These are phyloP conservation scores for Patella depressa DNA, from an alignment of 2,888 invertebrate genomes.

Conservation along the genomic window DNA sequence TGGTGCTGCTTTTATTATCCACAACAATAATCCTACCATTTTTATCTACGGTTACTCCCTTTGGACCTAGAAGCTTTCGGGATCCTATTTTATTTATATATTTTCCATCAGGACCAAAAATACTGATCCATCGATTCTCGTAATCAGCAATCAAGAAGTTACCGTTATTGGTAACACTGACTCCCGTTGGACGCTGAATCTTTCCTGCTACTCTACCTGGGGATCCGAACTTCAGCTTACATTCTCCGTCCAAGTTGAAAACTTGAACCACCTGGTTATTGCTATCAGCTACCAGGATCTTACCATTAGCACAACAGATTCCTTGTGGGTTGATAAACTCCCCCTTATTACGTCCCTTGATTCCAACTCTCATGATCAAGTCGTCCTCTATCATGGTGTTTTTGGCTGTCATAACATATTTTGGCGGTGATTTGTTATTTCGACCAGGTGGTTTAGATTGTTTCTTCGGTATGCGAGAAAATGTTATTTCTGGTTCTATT, in stretches of 20 bases:
- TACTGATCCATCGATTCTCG: slow-evolving; percentile 74
- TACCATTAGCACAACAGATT: slow-evolving; percentile 70
- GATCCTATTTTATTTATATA: slow-evolving; percentile 73
- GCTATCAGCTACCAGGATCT: slow-evolving; percentile 73
- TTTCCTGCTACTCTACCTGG: slow-evolving; percentile 74
- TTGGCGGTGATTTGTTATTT: too few species aligned
- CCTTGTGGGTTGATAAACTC: slow-evolving; percentile 75
- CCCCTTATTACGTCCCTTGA: slow-evolving; percentile 73
- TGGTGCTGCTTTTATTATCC: slow-evolving; percentile 74
- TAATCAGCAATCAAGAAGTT: slow-evolving; percentile 75
- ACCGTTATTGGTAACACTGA: slow-evolving; percentile 72
- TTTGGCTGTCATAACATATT: too few species aligned
- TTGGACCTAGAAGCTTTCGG: slow-evolving; percentile 74
- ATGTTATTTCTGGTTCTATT: too few species aligned
- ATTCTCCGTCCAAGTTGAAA: slow-evolving; percentile 71
- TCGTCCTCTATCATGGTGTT: slow-evolving; percentile 73
- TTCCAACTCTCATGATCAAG: slow-evolving; percentile 72
- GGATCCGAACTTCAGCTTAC: slow-evolving; percentile 69
- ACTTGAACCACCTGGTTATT: slow-evolving; percentile 73
- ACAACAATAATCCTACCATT: slow-evolving; percentile 74
- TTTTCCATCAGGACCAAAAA: slow-evolving; percentile 73
- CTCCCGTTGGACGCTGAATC: slow-evolving; percentile 74
- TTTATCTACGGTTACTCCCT: slow-evolving; percentile 73
- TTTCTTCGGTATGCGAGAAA: too few species aligned
- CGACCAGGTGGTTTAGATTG: too few species aligned